Percentiles rank a stretch among this genome's conserved stretches.
phyloP scores from a whole-genome alignment of 2,888 invertebrate species.

The Rotaria sp. region DNA sequence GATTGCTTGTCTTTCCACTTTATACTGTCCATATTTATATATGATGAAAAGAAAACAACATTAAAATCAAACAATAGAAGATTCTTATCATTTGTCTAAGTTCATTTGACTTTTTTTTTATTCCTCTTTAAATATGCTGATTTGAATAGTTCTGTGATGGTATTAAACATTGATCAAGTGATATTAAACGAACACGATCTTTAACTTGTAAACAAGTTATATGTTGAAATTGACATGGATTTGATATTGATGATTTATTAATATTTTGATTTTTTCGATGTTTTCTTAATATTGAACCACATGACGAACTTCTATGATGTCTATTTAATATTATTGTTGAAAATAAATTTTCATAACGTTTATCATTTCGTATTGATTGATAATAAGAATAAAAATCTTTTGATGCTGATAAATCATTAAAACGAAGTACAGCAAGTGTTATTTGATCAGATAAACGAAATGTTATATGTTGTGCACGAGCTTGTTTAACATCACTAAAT shows the following conservation, averaged over 20 bases:
- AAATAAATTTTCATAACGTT: not conserved
- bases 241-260: conserved; percentile 39
- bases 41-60: not conserved
- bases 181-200: not conserved
- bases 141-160: not conserved
- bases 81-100: not conserved
- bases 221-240: conserved; percentile 40
- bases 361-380: not conserved
- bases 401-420: not conserved
- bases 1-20: not conserved
- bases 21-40: conserved; percentile 5
- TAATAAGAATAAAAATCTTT: not conserved
- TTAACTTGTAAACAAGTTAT: not conserved
- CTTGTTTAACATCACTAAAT: conserved; percentile 19
- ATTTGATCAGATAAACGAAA: conserved; percentile 24
- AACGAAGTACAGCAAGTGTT: conserved; percentile 25
- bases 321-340: not conserved
- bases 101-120: not conserved
- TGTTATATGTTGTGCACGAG: conserved; percentile 21
- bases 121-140: not conserved
- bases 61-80: not conserved
- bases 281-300: not conserved
- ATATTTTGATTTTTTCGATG: conserved; percentile 11
- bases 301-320: conserved; percentile 4
- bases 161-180: conserved; percentile 1